Evolutionary conservation across 2,888 invertebrate genomes (phyloP).

Genomic region (Deilephila elpenor): DNA sequence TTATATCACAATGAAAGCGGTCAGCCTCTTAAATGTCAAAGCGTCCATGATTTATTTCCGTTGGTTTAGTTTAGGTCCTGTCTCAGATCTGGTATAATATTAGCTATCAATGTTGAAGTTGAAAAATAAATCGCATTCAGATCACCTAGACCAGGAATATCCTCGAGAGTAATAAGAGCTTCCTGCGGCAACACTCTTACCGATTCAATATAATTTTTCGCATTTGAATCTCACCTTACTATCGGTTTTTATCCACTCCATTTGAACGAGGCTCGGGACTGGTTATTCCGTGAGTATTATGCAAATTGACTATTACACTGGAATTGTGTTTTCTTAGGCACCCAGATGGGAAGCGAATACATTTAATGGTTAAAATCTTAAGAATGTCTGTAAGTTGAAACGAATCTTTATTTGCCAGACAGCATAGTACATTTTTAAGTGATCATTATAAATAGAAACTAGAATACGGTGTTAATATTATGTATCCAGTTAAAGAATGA

Average conservation of each 20-base stretch:
- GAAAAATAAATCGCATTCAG: conserved; percentile 7
- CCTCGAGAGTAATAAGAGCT: not conserved
- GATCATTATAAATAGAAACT: too few species aligned
- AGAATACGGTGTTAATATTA: too few species aligned
- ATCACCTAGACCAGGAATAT: conserved; percentile 14
- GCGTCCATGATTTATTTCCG: conserved; percentile 2
- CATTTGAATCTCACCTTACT: not conserved
- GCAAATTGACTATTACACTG: not conserved
- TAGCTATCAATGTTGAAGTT: conserved; percentile 2
- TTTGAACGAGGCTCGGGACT: conserved; percentile 31
- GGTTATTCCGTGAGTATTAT: conserved; percentile 2
- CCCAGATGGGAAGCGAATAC: not conserved
- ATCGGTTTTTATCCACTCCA: conserved; percentile 25
- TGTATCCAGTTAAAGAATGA: too few species aligned
- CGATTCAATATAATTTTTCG: conserved; percentile 14
- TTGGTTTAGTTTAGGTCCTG: not conserved
- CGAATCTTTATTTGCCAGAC: too few species aligned
- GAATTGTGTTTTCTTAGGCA: not conserved
- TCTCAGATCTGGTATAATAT: conserved; percentile 3
- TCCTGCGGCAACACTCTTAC: conserved; percentile 14
- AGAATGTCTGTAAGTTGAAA: not conserved
- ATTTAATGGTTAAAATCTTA: too few species aligned
- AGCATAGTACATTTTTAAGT: too few species aligned
- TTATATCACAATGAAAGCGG: conserved; percentile 14
- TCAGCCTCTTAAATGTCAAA: conserved; percentile 21